A percentile compares a stretch with the other conserved stretches of the same genome.
Evolutionary conservation across 2,113 vertebrate genomes (phyloP).

Genomic region (Hemiprocne comata): DNA sequence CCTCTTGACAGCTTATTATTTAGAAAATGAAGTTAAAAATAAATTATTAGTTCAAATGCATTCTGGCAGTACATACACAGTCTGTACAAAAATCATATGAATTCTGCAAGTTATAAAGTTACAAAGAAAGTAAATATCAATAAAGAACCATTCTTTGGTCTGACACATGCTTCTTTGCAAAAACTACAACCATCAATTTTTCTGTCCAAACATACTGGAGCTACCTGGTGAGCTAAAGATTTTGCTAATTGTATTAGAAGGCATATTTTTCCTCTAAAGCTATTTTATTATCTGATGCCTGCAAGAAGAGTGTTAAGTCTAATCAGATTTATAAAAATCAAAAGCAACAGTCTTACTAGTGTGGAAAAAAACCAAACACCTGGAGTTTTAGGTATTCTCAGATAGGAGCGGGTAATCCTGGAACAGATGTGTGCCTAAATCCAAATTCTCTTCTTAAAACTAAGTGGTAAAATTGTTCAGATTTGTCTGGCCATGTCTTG

Average conservation of each 20-base stretch:
- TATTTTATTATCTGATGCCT: background rate
- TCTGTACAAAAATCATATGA: background rate
- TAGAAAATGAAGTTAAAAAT: constrained; percentile 40
- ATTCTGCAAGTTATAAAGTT: background rate
- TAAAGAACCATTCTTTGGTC: background rate
- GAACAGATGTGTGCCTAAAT: background rate
- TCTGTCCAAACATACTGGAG: background rate
- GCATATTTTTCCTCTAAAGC: background rate
- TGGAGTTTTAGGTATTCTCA: background rate
- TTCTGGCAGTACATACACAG: background rate
- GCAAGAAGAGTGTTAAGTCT: background rate
- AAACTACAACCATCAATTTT: background rate
- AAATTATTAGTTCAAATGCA: constrained; percentile 39
- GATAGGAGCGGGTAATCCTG: background rate
- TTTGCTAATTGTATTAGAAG: background rate
- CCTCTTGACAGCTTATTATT: background rate
- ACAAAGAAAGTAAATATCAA: background rate
- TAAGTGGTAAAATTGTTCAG: background rate
- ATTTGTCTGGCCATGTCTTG: background rate
- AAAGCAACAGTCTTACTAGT: background rate
- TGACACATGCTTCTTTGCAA: background rate
- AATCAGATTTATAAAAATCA: background rate
- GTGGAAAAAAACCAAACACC: background rate
- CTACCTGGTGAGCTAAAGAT: background rate
- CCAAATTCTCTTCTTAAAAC: background rate